Evolutionary conservation across 2,113 vertebrate species (phyloP).

Genomic region (Recurvirostra avosetta): DNA sequence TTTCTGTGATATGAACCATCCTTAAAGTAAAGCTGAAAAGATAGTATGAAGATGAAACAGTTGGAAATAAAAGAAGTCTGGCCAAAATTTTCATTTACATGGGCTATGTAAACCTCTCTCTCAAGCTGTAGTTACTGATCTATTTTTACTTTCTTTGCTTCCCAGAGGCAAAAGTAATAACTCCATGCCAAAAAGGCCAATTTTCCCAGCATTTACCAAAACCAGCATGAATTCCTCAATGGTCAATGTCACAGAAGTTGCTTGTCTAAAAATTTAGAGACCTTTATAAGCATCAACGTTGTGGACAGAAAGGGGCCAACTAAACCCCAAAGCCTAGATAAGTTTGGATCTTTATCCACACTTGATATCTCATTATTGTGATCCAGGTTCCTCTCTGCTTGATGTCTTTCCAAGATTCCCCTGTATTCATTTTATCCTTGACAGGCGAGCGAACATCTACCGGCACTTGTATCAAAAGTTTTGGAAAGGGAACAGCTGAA

Average conservation of each 20-base stretch:
- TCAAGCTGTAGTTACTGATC: background rate
- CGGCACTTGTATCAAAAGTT: background rate
- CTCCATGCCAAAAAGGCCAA: background rate
- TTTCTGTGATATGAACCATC: background rate
- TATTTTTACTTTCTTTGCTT: constrained; percentile 34
- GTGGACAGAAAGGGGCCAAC: background rate
- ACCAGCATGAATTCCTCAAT: background rate
- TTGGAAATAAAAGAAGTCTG: constrained; percentile 14
- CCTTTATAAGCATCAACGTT: background rate
- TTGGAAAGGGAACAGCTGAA: constrained; percentile 1
- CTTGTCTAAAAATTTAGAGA: background rate
- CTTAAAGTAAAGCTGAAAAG: constrained; percentile 28
- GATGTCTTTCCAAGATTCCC: constrained; percentile 37
- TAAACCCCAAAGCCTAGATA: background rate
- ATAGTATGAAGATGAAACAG: background rate
- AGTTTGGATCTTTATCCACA: background rate
- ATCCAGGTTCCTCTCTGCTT: constrained; percentile 2
- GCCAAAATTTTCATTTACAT: background rate
- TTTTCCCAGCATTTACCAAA: constrained; percentile 2
- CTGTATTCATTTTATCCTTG: background rate
- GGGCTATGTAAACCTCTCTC: background rate
- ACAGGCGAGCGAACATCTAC: background rate
- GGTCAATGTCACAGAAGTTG: background rate
- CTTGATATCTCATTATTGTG: background rate
- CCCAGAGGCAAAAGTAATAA: background rate